phyloP scores from a whole-genome alignment of 2,113 vertebrate species.

The Penelope pileata region DNA sequence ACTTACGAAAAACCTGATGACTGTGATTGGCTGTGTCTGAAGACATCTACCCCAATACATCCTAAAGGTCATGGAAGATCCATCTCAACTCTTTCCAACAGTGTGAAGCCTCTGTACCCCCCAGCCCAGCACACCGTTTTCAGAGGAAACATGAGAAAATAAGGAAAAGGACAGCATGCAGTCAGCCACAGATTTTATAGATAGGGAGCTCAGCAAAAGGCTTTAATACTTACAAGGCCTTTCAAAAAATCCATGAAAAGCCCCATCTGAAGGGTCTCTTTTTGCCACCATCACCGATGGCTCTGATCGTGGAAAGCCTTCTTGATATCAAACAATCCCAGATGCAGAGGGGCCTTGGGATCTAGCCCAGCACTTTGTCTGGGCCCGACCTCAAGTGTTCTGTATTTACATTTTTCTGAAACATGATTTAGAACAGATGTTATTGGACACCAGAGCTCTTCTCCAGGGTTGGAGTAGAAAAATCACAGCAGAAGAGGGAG shows the following conservation, averaged over 20 bases:
- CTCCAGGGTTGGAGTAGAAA: slow-evolving; percentile 23
- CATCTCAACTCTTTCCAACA: neutral
- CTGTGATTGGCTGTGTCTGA: neutral
- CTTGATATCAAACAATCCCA: slow-evolving; percentile 50
- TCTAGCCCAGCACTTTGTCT: slow-evolving; percentile 39
- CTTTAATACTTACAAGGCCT: neutral
- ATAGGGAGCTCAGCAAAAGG: neutral
- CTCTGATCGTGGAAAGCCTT: neutral
- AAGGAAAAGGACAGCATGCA: neutral
- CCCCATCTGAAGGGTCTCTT: neutral
- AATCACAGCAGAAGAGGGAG: slow-evolving; percentile 28
- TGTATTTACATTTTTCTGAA: slow-evolving; percentile 38
- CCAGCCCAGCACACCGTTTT: neutral
- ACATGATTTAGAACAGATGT: slow-evolving; percentile 57
- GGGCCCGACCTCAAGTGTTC: slow-evolving; percentile 45
- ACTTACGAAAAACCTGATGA: neutral
- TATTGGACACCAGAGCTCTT: slow-evolving; percentile 32
- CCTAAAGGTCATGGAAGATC: neutral
- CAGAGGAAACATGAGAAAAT: neutral
- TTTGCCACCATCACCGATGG: neutral
- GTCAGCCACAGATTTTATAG: neutral
- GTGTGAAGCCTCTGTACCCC: neutral
- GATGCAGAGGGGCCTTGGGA: slow-evolving; percentile 21
- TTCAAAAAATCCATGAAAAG: neutral
- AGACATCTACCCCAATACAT: neutral